These are phyloP conservation scores for Aphidius colemani DNA, from an alignment of 2,888 invertebrate species.

Conservation along the genomic window DNA sequence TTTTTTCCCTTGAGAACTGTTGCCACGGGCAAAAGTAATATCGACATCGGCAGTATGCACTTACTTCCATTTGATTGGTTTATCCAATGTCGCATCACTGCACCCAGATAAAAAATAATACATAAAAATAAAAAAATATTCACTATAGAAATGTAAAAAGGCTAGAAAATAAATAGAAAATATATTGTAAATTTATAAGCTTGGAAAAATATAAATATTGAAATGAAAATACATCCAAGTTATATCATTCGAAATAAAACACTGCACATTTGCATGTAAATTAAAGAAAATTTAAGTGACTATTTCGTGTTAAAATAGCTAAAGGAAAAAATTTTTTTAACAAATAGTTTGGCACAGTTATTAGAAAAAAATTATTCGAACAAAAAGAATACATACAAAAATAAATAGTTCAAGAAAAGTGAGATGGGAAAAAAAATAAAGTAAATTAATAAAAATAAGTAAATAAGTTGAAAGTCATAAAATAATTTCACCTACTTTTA, in stretches of 20 bases:
- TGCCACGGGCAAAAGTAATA: slow-evolving; percentile 35
- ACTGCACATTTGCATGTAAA: background rate
- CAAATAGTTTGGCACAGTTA: too few relatives aligned
- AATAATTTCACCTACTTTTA: slow-evolving; percentile 59
- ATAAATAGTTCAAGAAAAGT: background rate
- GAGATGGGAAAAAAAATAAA: slow-evolving; percentile 17
- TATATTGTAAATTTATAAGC: too few relatives aligned
- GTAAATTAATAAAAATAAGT: slow-evolving; percentile 17
- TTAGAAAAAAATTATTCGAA: too few relatives aligned
- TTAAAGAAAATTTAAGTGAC: too few relatives aligned
- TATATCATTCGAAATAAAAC: background rate
- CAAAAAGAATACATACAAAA: background rate
- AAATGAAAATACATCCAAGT: too few relatives aligned
- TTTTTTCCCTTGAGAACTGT: slow-evolving; percentile 29
- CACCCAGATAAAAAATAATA: background rate
- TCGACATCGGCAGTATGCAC: slow-evolving; percentile 30
- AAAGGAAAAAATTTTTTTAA: background rate
- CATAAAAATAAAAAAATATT: too few relatives aligned
- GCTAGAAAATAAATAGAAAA: too few relatives aligned
- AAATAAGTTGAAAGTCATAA: slow-evolving; percentile 44
- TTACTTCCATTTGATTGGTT: slow-evolving; percentile 36
- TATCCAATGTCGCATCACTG: slow-evolving; percentile 22
- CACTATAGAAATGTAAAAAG: background rate
- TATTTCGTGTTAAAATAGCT: too few relatives aligned
- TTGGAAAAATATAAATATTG: too few relatives aligned